Percentiles rank a stretch among this genome's conserved stretches.
Conservation (phyloP, 2,888 invertebrate genomes). For the Acanthococcus lagerstroemiae region DNA sequence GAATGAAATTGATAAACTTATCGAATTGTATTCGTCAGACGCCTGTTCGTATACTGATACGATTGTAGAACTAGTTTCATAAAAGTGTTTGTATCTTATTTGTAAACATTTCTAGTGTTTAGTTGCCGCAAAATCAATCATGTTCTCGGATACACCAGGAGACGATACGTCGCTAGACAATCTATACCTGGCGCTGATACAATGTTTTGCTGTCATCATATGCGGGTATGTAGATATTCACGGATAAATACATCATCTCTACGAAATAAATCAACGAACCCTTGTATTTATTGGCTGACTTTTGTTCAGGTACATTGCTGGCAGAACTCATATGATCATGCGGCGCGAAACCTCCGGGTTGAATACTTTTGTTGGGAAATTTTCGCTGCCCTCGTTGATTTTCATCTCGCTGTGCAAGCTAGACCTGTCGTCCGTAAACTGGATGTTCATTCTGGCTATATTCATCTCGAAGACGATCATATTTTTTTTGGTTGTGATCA, state of each 20-base stretch:
- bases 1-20: too few relatives aligned
- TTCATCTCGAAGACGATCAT: slow-evolving; percentile 74
- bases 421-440: slow-evolving; percentile 74
- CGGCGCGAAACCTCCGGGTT: slow-evolving; percentile 79
- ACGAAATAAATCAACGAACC: neutral
- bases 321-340: slow-evolving; percentile 69
- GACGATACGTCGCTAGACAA: slow-evolving; percentile 50
- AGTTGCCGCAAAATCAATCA: too few relatives aligned
- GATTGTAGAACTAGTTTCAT: too few relatives aligned
- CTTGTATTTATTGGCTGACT: neutral
- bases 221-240: slow-evolving; percentile 60
- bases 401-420: slow-evolving; percentile 79
- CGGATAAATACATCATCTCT: slow-evolving; percentile 14
- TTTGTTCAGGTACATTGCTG: slow-evolving; percentile 65
- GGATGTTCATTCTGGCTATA: slow-evolving; percentile 80
- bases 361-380: slow-evolving; percentile 84
- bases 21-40: too few relatives aligned
- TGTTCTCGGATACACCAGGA: neutral
- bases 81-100: too few relatives aligned
- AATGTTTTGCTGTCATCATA: slow-evolving; percentile 83
- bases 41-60: too few relatives aligned
- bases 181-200: slow-evolving; percentile 78
- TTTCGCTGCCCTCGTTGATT: slow-evolving; percentile 83
- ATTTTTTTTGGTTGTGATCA: slow-evolving; percentile 65
- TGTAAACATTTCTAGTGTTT: too few relatives aligned